Base-by-base conservation (phyloP, 2,113 vertebrate species). In the Felis chaus region DNA sequence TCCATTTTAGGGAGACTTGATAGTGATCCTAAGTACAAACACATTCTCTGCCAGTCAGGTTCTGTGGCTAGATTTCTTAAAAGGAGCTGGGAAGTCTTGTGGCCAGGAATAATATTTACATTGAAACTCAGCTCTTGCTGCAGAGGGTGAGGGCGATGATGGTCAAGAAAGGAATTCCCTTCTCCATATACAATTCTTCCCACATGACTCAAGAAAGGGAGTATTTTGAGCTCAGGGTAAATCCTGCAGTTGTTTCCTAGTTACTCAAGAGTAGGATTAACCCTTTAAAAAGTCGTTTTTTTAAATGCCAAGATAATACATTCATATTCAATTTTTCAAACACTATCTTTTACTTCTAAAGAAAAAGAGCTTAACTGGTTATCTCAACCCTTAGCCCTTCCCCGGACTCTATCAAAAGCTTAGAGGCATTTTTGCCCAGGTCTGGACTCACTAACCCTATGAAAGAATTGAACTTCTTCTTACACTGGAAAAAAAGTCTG, bases 101-200 rank as follows among this genome's bases (percentile, higher is more conserved):
- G 81, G 86, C 96, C 92, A 97, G 94, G 36, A 97, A 94, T 96
- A 97, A 97, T 96, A 96, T 98, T 98, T 97, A 92, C 19, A 63
- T 78, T 96, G 94, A 87, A 97, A 96, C 65, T 79, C 82, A 78
- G 92, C 79, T 93, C 71, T 90, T 65, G 78, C 73, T 95, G 91
- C 91, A 97, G 50, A 83, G 61, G 7, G 21, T 68, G 33, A 95
- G 89, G 85, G 86, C 92, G 33, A 0, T 19, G 21, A 41, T 27
- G 94, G 79, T 89, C 86, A 98, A 63, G 73, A 91, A 93, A 96
- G 79, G 79, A 89, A 97, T 92, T 96, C 83, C 33, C 33, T 87
- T 89, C 66, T 45, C 66, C 6, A 15, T 41, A 61, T 19, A 45
- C n/a, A 48, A 79, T 55, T 94, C 31, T 90, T 86, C 63, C 91